A percentile compares a stretch with the other conserved stretches of the same genome.
phyloP scores from a whole-genome alignment of 2,797 vertebrate genomes.

The Gobio occitaniae region DNA sequence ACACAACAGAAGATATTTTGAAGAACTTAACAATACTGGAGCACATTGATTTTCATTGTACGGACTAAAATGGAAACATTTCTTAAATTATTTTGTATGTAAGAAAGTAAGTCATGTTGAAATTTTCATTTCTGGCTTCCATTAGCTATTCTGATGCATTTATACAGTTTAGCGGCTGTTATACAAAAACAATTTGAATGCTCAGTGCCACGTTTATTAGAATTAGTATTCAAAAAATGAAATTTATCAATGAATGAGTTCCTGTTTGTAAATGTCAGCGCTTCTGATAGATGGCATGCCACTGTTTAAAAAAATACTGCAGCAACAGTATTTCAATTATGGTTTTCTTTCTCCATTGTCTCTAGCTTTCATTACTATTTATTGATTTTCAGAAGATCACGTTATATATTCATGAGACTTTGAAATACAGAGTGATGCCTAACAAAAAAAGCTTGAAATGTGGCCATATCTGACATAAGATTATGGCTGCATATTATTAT shows the following conservation, averaged over 20 bases:
- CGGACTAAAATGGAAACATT: background rate
- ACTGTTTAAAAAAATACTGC: constrained; percentile 5
- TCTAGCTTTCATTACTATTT: background rate
- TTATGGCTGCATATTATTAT: background rate
- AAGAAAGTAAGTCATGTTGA: too few species aligned
- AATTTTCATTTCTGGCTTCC: background rate
- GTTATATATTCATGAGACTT: background rate
- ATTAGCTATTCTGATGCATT: background rate
- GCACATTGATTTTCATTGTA: background rate
- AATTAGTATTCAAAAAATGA: background rate
- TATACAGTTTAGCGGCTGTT: background rate
- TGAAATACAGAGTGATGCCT: constrained; percentile 5
- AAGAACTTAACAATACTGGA: background rate
- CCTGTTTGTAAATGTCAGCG: constrained; percentile 3
- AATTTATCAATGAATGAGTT: background rate
- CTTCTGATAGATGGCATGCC: background rate
- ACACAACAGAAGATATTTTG: background rate
- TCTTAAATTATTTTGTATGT: background rate
- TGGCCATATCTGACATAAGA: background rate
- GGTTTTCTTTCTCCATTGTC: background rate
- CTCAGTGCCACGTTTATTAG: background rate
- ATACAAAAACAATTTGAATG: background rate
- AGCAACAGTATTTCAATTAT: background rate
- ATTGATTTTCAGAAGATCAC: background rate
- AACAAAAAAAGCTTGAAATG: background rate